These are phyloP conservation scores for Hypsibius dujardini DNA, from an alignment of 1,140 invertebrate species.

Conservation along the genomic window DNA sequence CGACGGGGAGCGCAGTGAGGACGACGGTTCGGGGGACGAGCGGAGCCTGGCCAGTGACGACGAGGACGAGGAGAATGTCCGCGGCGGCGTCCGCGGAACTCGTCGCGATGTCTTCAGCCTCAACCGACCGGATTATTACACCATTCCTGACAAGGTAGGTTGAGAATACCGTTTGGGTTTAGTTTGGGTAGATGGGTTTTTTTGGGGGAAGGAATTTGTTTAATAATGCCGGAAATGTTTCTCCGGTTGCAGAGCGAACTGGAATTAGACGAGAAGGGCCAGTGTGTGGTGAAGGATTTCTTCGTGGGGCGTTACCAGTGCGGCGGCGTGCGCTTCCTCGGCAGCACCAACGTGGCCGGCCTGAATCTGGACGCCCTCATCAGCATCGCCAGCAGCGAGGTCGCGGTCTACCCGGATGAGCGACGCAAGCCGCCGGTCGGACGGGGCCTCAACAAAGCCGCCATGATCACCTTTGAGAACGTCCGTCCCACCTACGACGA, in stretches of 20 bases:
- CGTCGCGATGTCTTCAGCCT: constrained; percentile 23
- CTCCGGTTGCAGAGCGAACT: constrained; percentile 55
- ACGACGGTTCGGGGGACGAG: background rate
- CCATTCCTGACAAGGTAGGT: no score
- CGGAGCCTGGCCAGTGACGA: background rate
- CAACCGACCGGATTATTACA: constrained; percentile 61
- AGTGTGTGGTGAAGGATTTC: constrained; percentile 70
- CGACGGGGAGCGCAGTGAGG: no score
- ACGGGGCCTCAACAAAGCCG: constrained; percentile 67
- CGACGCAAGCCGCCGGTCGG: constrained; percentile 54
- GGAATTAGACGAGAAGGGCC: constrained; percentile 41
- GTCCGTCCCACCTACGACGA: constrained; percentile 72
- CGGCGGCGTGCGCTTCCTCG: constrained; percentile 71
- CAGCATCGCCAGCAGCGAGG: constrained; percentile 44
- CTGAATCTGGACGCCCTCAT: constrained; percentile 70
- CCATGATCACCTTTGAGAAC: constrained; percentile 72
- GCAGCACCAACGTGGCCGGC: constrained; percentile 65
- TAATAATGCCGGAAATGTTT: no score
- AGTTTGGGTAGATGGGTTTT: no score
- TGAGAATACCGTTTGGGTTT: no score
- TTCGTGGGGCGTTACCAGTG: constrained; percentile 73
- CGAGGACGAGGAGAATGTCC: constrained; percentile 15
- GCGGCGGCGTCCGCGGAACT: background rate
- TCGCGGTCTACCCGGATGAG: constrained; percentile 48
- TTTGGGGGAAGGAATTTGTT: no score